A percentile compares a stretch with the other conserved stretches of the same genome.
These are phyloP conservation scores for Nothoprocta perdicaria DNA, from an alignment of 2,113 vertebrate genomes.

Conservation along the genomic window DNA sequence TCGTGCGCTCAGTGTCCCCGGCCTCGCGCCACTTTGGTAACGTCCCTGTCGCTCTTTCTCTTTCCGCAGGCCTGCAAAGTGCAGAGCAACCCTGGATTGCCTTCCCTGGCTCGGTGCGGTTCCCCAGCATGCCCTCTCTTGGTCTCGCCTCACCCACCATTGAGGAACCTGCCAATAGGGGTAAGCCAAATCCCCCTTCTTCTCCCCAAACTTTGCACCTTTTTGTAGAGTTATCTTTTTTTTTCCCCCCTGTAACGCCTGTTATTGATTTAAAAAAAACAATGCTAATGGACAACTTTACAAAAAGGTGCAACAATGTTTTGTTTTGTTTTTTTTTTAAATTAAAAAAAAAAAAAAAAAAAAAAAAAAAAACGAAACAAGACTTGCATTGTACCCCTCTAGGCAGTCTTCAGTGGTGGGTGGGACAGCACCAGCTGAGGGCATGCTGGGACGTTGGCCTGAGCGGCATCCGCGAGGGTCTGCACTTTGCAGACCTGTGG, in stretches of 20 bases:
- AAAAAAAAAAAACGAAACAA: slow-evolving; percentile 17
- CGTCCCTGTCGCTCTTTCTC: slow-evolving; percentile 49
- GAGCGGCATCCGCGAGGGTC: slow-evolving; percentile 65
- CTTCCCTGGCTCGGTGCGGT: slow-evolving; percentile 74
- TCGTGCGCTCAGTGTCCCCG: not conserved
- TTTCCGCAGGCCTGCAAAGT: slow-evolving; percentile 79
- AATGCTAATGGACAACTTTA: slow-evolving; percentile 34
- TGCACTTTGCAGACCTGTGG: slow-evolving; percentile 69
- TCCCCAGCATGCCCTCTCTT: slow-evolving; percentile 76
- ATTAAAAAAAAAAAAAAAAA: slow-evolving; percentile 29
- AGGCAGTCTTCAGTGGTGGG: slow-evolving; percentile 75
- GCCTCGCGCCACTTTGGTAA: not conserved
- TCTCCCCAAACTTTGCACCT: slow-evolving; percentile 43
- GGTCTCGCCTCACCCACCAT: slow-evolving; percentile 73
- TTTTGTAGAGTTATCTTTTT: slow-evolving; percentile 57
- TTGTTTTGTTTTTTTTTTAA: not conserved
- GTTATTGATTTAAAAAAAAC: slow-evolving; percentile 11
- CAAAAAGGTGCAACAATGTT: slow-evolving; percentile 51
- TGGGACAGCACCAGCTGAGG: slow-evolving; percentile 74
- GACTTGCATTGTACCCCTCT: slow-evolving; percentile 67
- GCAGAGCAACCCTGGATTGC: slow-evolving; percentile 78
- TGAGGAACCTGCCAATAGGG: slow-evolving; percentile 79
- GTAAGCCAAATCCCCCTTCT: slow-evolving; percentile 66
- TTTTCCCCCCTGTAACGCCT: not conserved
- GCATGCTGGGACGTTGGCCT: slow-evolving; percentile 70